Evolutionary conservation across 2,797 vertebrate genomes (phyloP), one percentile per base, ranked within the genome.

Genomic region (Aselliscus stoliczkanus): DNA sequence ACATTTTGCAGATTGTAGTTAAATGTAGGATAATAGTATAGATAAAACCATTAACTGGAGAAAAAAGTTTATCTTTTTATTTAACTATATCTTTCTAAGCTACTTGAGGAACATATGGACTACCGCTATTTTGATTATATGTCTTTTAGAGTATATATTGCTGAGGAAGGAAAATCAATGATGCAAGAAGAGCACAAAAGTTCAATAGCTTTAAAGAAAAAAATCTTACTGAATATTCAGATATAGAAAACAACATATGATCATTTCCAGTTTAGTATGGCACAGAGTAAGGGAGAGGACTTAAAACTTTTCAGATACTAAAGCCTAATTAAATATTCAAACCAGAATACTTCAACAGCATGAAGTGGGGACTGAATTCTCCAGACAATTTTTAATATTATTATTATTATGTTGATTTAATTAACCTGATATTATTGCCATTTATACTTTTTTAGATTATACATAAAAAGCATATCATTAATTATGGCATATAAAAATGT

Each of bases 381-480:
- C 84, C 70, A 82, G 27, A 50, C 29, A 90, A 79, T 58, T 81
- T 37, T 90, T 90, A 75, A n/a, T 76, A 76, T 44, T 87, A 89
- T 75, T 79, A 83, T 20, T 81, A 42, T 37, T 54, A n/a, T n/a
- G 42, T 64, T 88, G 37, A 81, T 54, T 87, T 91, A 77, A 85
- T 86, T 77, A 92, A 54, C n/a, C 50, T 90, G 50, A 73, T 76
- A 93, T 69, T 50, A 85, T 44, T 90, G 64, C 4, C 20, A 81
- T 34, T 86, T 80, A 73, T 31, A 77, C 31, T 85, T 94, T 94
- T 60, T 31, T 8, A 62, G 29, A 80, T 62, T 87, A 81, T 29
- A 52, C 11, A 80, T 75, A 72, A 92, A 94, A 91, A 95, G 15
- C 18, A 5, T 86, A 95, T 69, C 79, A 92, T 34, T 89, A 90